Evolutionary conservation across 2,888 invertebrate species (phyloP).

Genomic region (Invenusta paracnida): DNA sequence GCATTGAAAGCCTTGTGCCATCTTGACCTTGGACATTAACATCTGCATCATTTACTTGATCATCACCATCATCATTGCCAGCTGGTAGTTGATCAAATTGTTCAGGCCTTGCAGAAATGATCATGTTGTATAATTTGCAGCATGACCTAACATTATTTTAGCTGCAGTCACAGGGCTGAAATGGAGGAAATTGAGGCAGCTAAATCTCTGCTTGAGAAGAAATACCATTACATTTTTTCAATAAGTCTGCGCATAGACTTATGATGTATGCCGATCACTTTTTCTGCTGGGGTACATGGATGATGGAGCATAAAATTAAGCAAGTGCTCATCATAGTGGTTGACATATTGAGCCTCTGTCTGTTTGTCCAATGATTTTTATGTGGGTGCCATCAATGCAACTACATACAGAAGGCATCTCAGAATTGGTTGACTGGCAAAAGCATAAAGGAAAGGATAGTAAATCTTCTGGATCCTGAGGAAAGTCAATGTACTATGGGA

Average conservation of each 20-base stretch:
- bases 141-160: not conserved
- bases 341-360: slow-evolving; percentile 36
- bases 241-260: not conserved
- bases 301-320: slow-evolving; percentile 32
- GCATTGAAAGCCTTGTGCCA: not conserved
- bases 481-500: not conserved
- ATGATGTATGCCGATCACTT: not conserved
- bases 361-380: slow-evolving; percentile 35
- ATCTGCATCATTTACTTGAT: not conserved
- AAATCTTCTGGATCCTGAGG: not conserved
- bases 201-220: not conserved
- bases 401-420: slow-evolving; percentile 1
- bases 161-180: not conserved
- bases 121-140: not conserved
- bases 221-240: not conserved
- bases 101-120: not conserved
- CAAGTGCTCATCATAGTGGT: slow-evolving; percentile 24
- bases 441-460: not conserved
- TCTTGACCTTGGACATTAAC: not conserved
- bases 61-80: not conserved
- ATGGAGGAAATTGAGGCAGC: not conserved
- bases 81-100: no score
- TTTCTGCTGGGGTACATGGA: not conserved
- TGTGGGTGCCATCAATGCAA: slow-evolving; percentile 38
- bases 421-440: not conserved